phyloP scores from a whole-genome alignment of 2,113 vertebrate genomes.

The Collichthys lucidus region DNA sequence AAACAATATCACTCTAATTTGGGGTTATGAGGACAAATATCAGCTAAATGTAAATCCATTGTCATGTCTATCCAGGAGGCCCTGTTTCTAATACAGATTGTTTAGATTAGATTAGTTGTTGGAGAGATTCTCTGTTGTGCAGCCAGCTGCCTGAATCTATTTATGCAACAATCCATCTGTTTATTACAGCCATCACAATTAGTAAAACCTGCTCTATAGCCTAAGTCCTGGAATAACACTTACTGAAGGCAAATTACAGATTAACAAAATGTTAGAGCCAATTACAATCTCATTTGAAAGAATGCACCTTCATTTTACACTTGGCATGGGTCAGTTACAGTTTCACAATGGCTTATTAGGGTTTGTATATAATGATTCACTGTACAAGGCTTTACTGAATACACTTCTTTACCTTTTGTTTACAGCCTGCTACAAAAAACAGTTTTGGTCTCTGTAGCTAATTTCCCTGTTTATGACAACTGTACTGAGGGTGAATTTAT shows the following conservation, averaged over 20 bases:
- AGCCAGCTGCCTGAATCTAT: conserved; percentile 42
- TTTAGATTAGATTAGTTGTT: conserved; percentile 20
- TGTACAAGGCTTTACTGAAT: not conserved
- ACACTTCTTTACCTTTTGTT: not conserved
- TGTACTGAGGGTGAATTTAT: no score
- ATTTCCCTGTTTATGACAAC: no score
- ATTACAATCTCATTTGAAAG: conserved; percentile 21
- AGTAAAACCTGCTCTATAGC: not conserved
- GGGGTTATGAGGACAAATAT: conserved; percentile 61
- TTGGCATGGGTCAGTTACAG: not conserved
- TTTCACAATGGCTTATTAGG: not conserved
- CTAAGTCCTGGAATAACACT: conserved; percentile 5
- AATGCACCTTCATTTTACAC: conserved; percentile 6
- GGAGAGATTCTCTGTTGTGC: conserved; percentile 11
- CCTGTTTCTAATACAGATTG: conserved; percentile 28
- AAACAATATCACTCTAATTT: conserved; percentile 69
- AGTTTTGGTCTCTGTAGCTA: no score
- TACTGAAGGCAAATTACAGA: conserved; percentile 38
- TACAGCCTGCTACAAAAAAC: not conserved
- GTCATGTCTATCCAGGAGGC: conserved; percentile 41
- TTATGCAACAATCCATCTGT: conserved; percentile 3
- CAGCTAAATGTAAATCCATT: conserved; percentile 50
- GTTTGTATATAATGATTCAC: not conserved
- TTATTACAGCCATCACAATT: conserved; percentile 26
- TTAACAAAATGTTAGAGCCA: conserved; percentile 22